phyloP scores from a whole-genome alignment of 35 echinoderm and acorn worm species.

The Acanthaster planci region DNA sequence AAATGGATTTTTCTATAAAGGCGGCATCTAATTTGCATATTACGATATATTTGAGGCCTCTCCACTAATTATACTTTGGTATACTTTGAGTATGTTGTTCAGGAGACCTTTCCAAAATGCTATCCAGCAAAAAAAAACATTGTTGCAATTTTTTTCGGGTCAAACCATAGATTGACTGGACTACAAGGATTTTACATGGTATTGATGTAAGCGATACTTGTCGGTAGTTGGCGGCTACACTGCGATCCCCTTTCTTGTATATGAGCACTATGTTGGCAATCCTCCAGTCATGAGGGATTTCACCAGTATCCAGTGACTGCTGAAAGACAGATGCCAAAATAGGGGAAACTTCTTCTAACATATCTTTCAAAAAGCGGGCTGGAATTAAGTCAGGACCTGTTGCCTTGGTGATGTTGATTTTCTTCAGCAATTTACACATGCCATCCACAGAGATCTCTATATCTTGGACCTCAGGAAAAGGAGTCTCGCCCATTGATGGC shows the following conservation, averaged over 20 bases:
- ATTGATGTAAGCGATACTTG: slow-evolving; percentile 49
- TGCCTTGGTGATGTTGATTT: slow-evolving; percentile 46
- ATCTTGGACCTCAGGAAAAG: slow-evolving; percentile 32
- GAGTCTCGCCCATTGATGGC: slow-evolving; percentile 37
- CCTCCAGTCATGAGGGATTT: slow-evolving; percentile 48
- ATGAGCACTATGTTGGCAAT: slow-evolving; percentile 51
- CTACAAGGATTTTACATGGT: slow-evolving; percentile 20
- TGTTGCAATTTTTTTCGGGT: too few species aligned
- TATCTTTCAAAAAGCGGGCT: slow-evolving; percentile 40
- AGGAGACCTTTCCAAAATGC: too few species aligned
- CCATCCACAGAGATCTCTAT: slow-evolving; percentile 35
- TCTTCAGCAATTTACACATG: slow-evolving; percentile 46
- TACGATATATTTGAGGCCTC: too few species aligned
- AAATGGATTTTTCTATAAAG: too few species aligned
- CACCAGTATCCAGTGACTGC: slow-evolving; percentile 46
- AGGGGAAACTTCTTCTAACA: slow-evolving; percentile 30
- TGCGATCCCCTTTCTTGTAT: slow-evolving; percentile 47
- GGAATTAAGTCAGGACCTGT: slow-evolving; percentile 60
- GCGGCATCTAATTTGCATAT: too few species aligned
- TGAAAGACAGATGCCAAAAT: slow-evolving; percentile 40
- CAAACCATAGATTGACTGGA: too few species aligned
- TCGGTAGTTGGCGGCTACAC: slow-evolving; percentile 30
- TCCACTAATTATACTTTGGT: too few species aligned
- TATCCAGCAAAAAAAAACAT: too few species aligned
- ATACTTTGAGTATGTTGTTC: too few species aligned